Percentiles rank a stretch among this genome's conserved stretches.
These are phyloP conservation scores for Octodonta nipae DNA, from an alignment of 2,888 invertebrate genomes.

Conservation along the genomic window DNA sequence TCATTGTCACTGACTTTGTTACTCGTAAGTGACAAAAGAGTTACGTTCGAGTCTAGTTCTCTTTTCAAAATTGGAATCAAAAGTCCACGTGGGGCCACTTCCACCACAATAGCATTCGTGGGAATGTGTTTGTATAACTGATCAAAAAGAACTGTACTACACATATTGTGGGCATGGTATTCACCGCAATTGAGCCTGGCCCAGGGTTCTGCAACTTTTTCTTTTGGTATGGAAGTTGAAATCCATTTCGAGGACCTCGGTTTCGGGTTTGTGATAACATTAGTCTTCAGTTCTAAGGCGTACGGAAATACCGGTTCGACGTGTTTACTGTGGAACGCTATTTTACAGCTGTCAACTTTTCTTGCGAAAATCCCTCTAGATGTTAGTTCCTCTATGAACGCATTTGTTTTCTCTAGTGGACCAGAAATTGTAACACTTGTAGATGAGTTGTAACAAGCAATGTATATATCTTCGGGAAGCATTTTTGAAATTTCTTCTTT, in stretches of 20 bases:
- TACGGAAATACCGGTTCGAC: too few species aligned
- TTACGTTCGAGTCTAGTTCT: slow-evolving; percentile 49
- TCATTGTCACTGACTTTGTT: slow-evolving; percentile 49
- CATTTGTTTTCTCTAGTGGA: slow-evolving; percentile 52
- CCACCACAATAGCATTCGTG: slow-evolving; percentile 63
- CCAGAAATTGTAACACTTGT: slow-evolving; percentile 84
- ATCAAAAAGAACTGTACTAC: slow-evolving; percentile 55
- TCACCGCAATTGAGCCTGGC: slow-evolving; percentile 59
- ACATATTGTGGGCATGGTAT: slow-evolving; percentile 75
- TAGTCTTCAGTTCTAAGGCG: too few species aligned
- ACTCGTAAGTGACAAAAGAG: slow-evolving; percentile 57
- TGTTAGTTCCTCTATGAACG: slow-evolving; percentile 51
- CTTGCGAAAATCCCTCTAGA: slow-evolving; percentile 59
- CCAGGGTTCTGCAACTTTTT: slow-evolving; percentile 52
- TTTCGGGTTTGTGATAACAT: slow-evolving; percentile 53
- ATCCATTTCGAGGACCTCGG: slow-evolving; percentile 66
- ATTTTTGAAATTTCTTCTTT: slow-evolving; percentile 33
- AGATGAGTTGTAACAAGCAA: slow-evolving; percentile 76
- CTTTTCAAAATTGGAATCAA: slow-evolving; percentile 69
- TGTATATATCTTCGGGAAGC: slow-evolving; percentile 62
- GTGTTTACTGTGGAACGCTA: slow-evolving; percentile 79
- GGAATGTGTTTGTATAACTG: slow-evolving; percentile 69
- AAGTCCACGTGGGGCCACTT: slow-evolving; percentile 74
- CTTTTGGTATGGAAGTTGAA: slow-evolving; percentile 52
- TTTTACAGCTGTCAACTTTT: slow-evolving; percentile 64